Conservation (phyloP, 2,888 invertebrate species). For the Pollenia angustigena region DNA sequence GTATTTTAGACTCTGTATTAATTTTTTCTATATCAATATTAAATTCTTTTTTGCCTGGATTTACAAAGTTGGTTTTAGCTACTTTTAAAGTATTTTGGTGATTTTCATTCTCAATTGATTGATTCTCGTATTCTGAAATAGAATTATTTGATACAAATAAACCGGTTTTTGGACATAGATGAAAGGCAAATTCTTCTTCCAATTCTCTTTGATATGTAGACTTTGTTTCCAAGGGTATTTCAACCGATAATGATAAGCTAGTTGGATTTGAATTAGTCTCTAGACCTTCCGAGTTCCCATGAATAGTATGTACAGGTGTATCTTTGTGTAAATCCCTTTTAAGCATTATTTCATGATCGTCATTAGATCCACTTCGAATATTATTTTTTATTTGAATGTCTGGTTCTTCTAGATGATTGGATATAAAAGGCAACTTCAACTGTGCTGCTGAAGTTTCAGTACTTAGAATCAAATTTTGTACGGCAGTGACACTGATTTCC, state of each 20-base stretch:
- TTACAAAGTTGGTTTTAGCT: background rate
- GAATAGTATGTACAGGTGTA: background rate
- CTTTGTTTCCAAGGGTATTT: constrained; percentile 75
- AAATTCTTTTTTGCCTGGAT: background rate
- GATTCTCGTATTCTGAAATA: constrained; percentile 34
- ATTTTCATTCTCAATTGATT: constrained; percentile 21
- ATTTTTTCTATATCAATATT: constrained; percentile 27
- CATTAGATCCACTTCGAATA: background rate
- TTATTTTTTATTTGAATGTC: background rate
- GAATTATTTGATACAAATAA: constrained; percentile 79
- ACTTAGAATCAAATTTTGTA: background rate
- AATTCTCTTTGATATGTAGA: constrained; percentile 74
- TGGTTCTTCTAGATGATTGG: background rate
- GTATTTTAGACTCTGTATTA: constrained; percentile 15
- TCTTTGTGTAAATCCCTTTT: constrained; percentile 2
- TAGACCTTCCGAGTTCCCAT: background rate
- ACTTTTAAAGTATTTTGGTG: background rate
- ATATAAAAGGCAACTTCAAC: background rate
- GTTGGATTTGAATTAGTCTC: background rate
- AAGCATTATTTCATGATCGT: background rate
- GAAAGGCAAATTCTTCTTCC: constrained; percentile 72
- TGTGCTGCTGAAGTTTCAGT: background rate
- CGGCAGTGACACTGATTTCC: constrained; percentile 18
- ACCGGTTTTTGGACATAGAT: constrained; percentile 82
- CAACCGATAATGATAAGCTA: background rate